A percentile compares a stretch with the other conserved stretches of the same genome.
Evolutionary conservation across 2,888 invertebrate species (phyloP).

Genomic region (Charanyca ferruginea): DNA sequence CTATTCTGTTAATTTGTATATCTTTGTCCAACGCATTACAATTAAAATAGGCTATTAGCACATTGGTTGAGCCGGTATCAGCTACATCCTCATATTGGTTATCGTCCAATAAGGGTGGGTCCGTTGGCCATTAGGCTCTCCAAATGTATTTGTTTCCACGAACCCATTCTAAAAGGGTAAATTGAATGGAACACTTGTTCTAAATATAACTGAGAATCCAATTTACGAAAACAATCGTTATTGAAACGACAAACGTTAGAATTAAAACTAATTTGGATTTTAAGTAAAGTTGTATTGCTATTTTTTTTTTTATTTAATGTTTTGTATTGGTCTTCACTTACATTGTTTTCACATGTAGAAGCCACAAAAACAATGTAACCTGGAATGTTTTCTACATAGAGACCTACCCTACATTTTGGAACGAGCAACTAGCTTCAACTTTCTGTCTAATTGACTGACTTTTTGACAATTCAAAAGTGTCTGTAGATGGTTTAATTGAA

Average conservation of each 20-base stretch:
- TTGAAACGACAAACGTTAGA: conserved; percentile 14
- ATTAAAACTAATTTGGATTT: conserved; percentile 9
- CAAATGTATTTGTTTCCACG: conserved; percentile 61
- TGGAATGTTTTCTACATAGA: no score
- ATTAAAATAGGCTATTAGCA: conserved; percentile 68
- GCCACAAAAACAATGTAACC: no score
- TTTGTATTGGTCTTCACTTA: no score
- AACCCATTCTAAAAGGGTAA: conserved; percentile 53
- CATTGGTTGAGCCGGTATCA: conserved; percentile 61
- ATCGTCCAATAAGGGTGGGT: conserved; percentile 69
- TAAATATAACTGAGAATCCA: conserved; percentile 42
- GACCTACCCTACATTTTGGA: no score
- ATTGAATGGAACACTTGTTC: conserved; percentile 37
- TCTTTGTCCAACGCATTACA: conserved; percentile 51
- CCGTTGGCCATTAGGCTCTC: conserved; percentile 47
- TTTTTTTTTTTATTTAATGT: no score
- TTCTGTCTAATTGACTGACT: no score
- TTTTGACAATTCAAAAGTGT: no score
- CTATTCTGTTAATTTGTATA: conserved; percentile 42
- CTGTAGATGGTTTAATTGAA: no score
- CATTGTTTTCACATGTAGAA: no score
- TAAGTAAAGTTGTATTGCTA: background rate
- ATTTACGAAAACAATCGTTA: conserved; percentile 38
- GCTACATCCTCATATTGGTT: conserved; percentile 69
- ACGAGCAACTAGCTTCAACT: no score